Conservation (phyloP, 2,888 invertebrate genomes). For the Lasioglossum oenotherae region DNA sequence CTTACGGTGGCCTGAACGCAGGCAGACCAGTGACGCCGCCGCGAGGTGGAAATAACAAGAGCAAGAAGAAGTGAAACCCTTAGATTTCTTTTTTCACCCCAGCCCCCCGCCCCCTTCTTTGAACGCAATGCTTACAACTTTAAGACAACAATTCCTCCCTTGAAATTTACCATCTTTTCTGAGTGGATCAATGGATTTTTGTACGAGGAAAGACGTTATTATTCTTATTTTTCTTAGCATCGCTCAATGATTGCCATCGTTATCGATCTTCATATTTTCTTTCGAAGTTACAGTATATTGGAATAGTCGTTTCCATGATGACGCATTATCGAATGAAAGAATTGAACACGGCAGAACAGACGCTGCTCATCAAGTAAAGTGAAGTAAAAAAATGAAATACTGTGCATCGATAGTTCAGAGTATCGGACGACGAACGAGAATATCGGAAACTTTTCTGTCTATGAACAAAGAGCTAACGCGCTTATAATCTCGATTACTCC, state of each 20-base stretch:
- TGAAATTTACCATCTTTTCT: slow-evolving; percentile 65
- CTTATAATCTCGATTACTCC: slow-evolving; percentile 34
- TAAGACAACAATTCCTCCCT: slow-evolving; percentile 76
- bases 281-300: slow-evolving; percentile 54
- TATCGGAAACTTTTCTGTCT: slow-evolving; percentile 54
- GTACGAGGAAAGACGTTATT: slow-evolving; percentile 72
- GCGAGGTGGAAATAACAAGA: slow-evolving; percentile 96
- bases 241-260: slow-evolving; percentile 59
- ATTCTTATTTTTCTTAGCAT: slow-evolving; percentile 50
- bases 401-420: slow-evolving; percentile 23
- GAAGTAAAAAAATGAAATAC: slow-evolving; percentile 16
- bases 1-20: slow-evolving; percentile 95
- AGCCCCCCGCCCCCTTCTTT: slow-evolving; percentile 38
- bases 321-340: slow-evolving; percentile 43
- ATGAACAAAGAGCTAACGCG: slow-evolving; percentile 34
- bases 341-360: slow-evolving; percentile 58
- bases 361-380: slow-evolving; percentile 53
- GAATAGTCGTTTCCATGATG: slow-evolving; percentile 68
- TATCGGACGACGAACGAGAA: slow-evolving; percentile 24
- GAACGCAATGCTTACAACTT: slow-evolving; percentile 80
- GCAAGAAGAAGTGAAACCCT: slow-evolving; percentile 94
- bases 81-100: slow-evolving; percentile 61
- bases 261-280: slow-evolving; percentile 52
- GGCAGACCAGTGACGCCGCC: slow-evolving; percentile 99
- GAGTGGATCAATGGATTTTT: slow-evolving; percentile 71